A percentile compares a stretch with the other conserved stretches of the same genome.
Conservation (phyloP, 2,888 invertebrate genomes). For the Lithosia quadra region DNA sequence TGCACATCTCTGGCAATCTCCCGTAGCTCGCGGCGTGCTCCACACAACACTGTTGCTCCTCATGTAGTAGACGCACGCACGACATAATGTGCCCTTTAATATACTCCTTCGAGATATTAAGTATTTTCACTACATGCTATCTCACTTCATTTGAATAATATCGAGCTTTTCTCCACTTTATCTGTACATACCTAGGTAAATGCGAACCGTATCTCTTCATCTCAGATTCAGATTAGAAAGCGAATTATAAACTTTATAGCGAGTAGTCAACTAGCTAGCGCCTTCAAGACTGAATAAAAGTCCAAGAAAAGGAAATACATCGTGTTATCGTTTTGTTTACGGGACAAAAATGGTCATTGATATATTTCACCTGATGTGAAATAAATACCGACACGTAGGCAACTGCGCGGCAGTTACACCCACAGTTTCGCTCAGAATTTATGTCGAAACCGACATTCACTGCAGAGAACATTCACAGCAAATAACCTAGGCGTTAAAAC, state of each 20-base stretch:
- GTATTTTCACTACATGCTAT: constrained; percentile 36
- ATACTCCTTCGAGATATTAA: constrained; percentile 35
- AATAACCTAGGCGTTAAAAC: constrained; percentile 86
- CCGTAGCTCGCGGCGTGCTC: constrained; percentile 58
- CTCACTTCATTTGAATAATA: constrained; percentile 45
- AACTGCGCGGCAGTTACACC: constrained; percentile 82
- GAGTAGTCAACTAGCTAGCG: constrained; percentile 43
- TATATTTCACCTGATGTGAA: constrained; percentile 75
- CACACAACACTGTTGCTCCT: constrained; percentile 31
- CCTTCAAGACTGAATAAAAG: constrained; percentile 42
- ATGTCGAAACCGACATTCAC: constrained; percentile 84
- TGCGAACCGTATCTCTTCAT: constrained; percentile 38
- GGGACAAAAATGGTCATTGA: constrained; percentile 66
- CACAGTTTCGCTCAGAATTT: constrained; percentile 84
- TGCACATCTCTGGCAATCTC: constrained; percentile 72
- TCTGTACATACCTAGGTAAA: constrained; percentile 30
- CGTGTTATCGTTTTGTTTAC: constrained; percentile 59
- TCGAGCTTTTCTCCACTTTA: constrained; percentile 31
- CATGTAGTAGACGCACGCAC: constrained; percentile 45
- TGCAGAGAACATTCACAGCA: constrained; percentile 80
- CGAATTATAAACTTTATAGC: constrained; percentile 31
- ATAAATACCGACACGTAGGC: constrained; percentile 79
- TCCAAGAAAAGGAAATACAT: constrained; percentile 43
- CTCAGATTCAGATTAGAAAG: constrained; percentile 45
- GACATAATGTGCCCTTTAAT: constrained; percentile 40